Conservation (phyloP, 1,140 invertebrate genomes). For the Drosophila auraria region DNA sequence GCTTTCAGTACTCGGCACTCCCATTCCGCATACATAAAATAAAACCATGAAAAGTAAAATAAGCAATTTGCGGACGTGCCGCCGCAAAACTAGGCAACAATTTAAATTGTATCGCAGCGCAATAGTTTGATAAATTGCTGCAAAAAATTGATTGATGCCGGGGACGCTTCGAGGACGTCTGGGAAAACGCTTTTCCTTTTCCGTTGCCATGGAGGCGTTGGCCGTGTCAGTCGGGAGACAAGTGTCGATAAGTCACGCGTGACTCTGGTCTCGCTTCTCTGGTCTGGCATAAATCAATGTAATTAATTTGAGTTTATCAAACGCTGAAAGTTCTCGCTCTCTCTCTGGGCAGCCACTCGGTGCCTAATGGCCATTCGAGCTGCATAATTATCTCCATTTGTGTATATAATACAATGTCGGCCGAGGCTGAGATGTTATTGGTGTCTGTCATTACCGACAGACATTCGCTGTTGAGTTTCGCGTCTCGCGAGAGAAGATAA, state of each 20-base stretch:
- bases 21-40: conserved; percentile 11
- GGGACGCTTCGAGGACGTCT: conserved; percentile 8
- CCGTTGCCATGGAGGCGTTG: conserved; percentile 26
- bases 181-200: conserved; percentile 12
- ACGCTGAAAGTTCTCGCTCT: conserved; percentile 29
- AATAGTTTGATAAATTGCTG: conserved; percentile 80
- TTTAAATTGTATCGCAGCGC: conserved; percentile 69
- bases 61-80: conserved; percentile 64
- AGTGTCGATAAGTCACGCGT: conserved; percentile 72
- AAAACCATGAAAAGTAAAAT: conserved; percentile 29
- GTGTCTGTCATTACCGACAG: conserved; percentile 65
- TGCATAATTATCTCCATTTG: conserved; percentile 75
- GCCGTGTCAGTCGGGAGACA: conserved; percentile 52
- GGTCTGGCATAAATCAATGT: conserved; percentile 76
- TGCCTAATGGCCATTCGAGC: conserved; percentile 69
- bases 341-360: conserved; percentile 1
- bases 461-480: conserved; percentile 42
- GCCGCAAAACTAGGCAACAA: conserved; percentile 71
- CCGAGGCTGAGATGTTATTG: conserved; percentile 23
- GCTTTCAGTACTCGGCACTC: conserved; percentile 20
- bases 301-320: conserved; percentile 81
- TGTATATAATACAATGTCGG: conserved; percentile 24
- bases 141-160: conserved; percentile 78
- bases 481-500: conserved; percentile 15
- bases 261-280: conserved; percentile 35